phyloP scores from a whole-genome alignment of 2,797 vertebrate species.

The Gallirallus australis region DNA sequence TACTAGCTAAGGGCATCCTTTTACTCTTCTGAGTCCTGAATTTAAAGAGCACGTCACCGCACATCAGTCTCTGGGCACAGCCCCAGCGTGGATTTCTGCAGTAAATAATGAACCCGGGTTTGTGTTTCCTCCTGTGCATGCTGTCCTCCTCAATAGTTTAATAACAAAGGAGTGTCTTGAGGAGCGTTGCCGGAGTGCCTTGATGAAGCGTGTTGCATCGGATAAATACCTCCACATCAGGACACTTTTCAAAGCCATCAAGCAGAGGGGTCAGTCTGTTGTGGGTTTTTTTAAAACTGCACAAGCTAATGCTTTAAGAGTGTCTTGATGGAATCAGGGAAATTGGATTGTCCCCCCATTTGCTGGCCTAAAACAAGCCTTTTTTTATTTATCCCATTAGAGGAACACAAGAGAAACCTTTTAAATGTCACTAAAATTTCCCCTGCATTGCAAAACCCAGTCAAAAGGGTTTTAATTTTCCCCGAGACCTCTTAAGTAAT shows the following conservation, averaged over 20 bases:
- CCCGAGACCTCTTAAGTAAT: slow-evolving; percentile 81
- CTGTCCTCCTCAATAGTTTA: slow-evolving; percentile 67
- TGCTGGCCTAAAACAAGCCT: slow-evolving; percentile 90
- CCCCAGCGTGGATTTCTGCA: not conserved
- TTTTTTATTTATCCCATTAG: slow-evolving; percentile 91
- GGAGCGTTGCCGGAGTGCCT: slow-evolving; percentile 60
- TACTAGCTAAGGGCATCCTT: not conserved
- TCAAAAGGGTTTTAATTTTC: slow-evolving; percentile 89
- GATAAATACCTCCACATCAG: slow-evolving; percentile 79
- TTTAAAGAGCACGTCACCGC: not conserved
- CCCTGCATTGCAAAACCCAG: slow-evolving; percentile 87
- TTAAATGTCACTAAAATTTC: slow-evolving; percentile 92
- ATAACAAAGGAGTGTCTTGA: slow-evolving; percentile 64
- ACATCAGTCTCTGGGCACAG: not conserved
- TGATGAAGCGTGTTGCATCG: slow-evolving; percentile 63
- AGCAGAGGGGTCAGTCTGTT: slow-evolving; percentile 84
- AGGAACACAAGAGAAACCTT: slow-evolving; percentile 87
- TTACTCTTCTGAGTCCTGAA: not conserved
- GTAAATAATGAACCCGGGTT: slow-evolving; percentile 53
- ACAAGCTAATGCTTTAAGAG: slow-evolving; percentile 89
- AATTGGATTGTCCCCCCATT: slow-evolving; percentile 99
- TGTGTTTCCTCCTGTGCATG: slow-evolving; percentile 37
- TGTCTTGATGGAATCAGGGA: slow-evolving; percentile 96
- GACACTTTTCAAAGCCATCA: slow-evolving; percentile 79
- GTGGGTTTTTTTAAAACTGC: slow-evolving; percentile 75